Conservation (phyloP, 2,797 vertebrate genomes). For the Anguilla marmorata region DNA sequence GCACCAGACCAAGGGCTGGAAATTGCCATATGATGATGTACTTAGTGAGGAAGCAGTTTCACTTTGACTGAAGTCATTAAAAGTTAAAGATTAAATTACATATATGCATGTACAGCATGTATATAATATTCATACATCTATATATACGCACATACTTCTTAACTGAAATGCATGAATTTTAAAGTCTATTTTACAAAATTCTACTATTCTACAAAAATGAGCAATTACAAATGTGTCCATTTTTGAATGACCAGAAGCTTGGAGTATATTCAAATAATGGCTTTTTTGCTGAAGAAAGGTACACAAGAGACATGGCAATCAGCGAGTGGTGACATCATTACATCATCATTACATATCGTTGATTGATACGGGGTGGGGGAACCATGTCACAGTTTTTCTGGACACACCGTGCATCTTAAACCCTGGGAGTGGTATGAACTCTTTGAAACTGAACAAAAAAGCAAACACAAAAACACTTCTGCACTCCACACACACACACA, state of each 20-base stretch:
- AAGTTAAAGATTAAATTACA: not conserved
- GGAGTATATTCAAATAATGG: not conserved
- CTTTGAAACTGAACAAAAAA: not conserved
- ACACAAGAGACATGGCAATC: not conserved
- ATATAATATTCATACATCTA: not conserved
- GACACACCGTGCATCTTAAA: not conserved
- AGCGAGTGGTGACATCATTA: not conserved
- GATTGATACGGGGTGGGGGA: not conserved
- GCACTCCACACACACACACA: conserved; percentile 14
- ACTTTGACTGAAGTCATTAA: no score
- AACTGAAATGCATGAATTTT: not conserved
- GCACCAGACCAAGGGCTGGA: not conserved
- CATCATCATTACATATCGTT: not conserved
- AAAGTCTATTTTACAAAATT: not conserved
- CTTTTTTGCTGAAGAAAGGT: not conserved
- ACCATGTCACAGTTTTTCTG: not conserved
- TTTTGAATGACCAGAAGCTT: not conserved
- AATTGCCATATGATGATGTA: no score
- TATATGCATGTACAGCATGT: not conserved
- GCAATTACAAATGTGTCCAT: not conserved
- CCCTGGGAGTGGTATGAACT: not conserved
- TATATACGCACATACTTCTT: not conserved
- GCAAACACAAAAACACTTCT: not conserved
- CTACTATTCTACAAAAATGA: not conserved
- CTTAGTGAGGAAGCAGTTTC: no score